Conservation (phyloP, 2,113 vertebrate species). For the Seriola rivoliana region DNA sequence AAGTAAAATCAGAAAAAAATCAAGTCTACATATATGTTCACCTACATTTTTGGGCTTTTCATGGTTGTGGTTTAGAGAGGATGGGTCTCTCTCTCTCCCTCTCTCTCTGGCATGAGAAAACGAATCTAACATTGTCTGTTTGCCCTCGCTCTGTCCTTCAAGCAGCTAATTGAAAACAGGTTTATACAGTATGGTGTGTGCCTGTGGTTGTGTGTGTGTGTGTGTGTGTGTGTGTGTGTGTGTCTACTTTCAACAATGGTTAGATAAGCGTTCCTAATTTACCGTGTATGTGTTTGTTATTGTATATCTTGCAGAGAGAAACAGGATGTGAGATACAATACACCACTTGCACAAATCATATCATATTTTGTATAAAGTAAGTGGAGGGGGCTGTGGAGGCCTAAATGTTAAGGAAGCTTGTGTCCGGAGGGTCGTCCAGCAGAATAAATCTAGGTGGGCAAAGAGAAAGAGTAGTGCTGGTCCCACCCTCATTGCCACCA, state of each 20-base stretch:
- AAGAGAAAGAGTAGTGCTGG: background rate
- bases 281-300: slow-evolving; percentile 6
- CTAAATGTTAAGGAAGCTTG: background rate
- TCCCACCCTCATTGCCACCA: background rate
- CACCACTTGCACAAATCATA: background rate
- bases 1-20: background rate
- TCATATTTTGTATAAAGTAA: background rate
- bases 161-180: slow-evolving; percentile 64
- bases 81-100: background rate
- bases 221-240: background rate
- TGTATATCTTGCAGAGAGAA: slow-evolving; percentile 19
- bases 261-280: slow-evolving; percentile 40
- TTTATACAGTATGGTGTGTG: slow-evolving; percentile 29
- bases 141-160: slow-evolving; percentile 60
- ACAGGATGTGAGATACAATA: slow-evolving; percentile 11
- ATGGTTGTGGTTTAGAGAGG: background rate
- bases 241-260: slow-evolving; percentile 19
- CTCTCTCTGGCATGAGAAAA: slow-evolving; percentile 20
- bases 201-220: background rate
- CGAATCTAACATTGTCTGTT: slow-evolving; percentile 38
- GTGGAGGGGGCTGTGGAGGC: no score
- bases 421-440: background rate
- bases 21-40: background rate
- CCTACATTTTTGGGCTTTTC: background rate
- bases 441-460: background rate